Evolutionary conservation across 1,140 invertebrate species (phyloP).

Genomic region (Nilaparvata lugens): DNA sequence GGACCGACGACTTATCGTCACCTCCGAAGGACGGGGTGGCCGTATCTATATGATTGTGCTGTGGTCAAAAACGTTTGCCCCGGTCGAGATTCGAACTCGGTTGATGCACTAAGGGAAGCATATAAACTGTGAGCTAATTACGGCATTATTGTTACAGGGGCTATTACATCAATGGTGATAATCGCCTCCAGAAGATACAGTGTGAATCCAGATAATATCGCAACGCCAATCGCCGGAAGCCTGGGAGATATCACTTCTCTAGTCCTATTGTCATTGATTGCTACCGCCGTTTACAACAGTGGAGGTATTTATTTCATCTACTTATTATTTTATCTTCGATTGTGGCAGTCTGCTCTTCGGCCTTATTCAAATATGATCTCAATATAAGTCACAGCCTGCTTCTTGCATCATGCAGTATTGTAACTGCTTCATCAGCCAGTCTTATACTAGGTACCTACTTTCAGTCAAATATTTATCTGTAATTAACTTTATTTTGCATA

Average conservation of each 20-base stretch:
- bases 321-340: constrained; percentile 81
- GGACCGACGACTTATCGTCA: too few relatives aligned
- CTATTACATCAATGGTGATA: constrained; percentile 75
- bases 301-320: too few relatives aligned
- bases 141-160: too few relatives aligned
- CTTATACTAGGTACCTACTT: constrained; percentile 45
- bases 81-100: too few relatives aligned
- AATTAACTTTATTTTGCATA: too few relatives aligned
- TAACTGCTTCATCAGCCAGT: constrained; percentile 85
- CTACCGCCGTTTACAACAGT: constrained; percentile 55
- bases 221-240: constrained; percentile 92
- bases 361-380: constrained; percentile 69
- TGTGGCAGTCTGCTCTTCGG: constrained; percentile 75
- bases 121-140: too few relatives aligned
- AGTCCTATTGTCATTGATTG: constrained; percentile 69
- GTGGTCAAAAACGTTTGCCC: too few relatives aligned
- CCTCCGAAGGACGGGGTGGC: too few relatives aligned
- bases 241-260: constrained; percentile 88
- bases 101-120: too few relatives aligned
- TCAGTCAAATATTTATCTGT: background rate
- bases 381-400: constrained; percentile 74
- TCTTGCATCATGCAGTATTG: constrained; percentile 77
- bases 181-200: constrained; percentile 62
- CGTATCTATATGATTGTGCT: too few relatives aligned
- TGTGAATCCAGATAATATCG: constrained; percentile 95